These are phyloP conservation scores for Sphenopsis melanotis DNA, from an alignment of 2,797 vertebrate species.

Conservation along the genomic window DNA sequence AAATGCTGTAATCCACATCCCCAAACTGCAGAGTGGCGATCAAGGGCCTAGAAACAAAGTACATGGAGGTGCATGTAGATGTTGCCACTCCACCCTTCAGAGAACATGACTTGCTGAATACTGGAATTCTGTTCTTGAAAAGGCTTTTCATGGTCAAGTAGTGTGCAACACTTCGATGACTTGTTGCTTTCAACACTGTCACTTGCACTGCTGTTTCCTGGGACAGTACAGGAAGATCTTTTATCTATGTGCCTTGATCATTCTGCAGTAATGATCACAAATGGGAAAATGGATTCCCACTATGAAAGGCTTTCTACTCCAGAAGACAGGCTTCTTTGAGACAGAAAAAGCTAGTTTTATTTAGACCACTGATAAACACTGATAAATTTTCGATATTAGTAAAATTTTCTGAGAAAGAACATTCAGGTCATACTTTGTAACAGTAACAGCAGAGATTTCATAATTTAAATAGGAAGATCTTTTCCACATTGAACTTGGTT, in stretches of 20 bases:
- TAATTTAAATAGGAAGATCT: neutral
- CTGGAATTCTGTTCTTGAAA: neutral
- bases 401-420: neutral
- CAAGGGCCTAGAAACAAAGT: neutral
- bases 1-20: neutral
- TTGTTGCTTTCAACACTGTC: neutral
- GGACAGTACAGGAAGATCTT: neutral
- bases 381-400: neutral
- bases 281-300: neutral
- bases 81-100: neutral
- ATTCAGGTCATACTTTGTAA: neutral
- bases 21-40: neutral
- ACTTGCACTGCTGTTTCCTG: neutral
- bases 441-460: neutral
- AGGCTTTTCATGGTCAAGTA: neutral
- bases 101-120: neutral
- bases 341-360: neutral
- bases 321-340: neutral
- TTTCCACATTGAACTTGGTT: neutral
- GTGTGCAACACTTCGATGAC: neutral
- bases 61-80: rapidly evolving
- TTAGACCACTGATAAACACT: neutral
- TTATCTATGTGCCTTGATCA: neutral
- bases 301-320: neutral
- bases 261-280: neutral